Percentiles rank a stretch among this genome's conserved stretches.
Evolutionary conservation across 2,113 vertebrate genomes (phyloP).

Genomic region (Eclectus roratus): DNA sequence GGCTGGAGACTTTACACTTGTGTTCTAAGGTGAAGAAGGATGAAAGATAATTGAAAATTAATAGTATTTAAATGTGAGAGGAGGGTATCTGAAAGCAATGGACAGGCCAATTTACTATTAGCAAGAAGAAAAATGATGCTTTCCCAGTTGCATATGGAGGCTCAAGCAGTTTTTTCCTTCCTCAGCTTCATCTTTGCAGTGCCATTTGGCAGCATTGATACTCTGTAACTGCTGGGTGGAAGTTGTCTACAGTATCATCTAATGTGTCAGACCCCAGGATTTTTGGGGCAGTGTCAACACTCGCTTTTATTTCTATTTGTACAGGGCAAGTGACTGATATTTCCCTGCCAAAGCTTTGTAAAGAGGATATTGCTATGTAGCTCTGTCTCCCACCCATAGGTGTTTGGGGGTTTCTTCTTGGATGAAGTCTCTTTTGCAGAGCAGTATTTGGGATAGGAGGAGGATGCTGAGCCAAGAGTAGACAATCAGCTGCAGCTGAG

Average conservation of each 20-base stretch:
- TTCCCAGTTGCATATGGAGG: slow-evolving; percentile 1
- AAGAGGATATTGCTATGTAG: slow-evolving; percentile 66
- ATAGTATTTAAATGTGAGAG: slow-evolving; percentile 60
- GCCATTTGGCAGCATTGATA: slow-evolving; percentile 38
- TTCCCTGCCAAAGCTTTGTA: slow-evolving; percentile 65
- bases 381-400: slow-evolving; percentile 61
- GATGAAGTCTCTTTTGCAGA: slow-evolving; percentile 9
- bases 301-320: slow-evolving; percentile 67
- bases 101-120: slow-evolving; percentile 41
- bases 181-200: slow-evolving; percentile 24
- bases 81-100: slow-evolving; percentile 37
- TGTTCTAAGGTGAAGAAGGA: slow-evolving; percentile 70
- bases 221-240: slow-evolving; percentile 54
- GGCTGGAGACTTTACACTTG: slow-evolving; percentile 67
- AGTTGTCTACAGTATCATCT: slow-evolving; percentile 64
- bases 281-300: slow-evolving; percentile 64
- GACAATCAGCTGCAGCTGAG: slow-evolving; percentile 42
- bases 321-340: slow-evolving; percentile 47
- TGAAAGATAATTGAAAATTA: slow-evolving; percentile 68
- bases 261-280: slow-evolving; percentile 68
- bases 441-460: slow-evolving; percentile 18
- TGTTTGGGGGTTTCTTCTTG: slow-evolving; percentile 70
- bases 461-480: background rate
- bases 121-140: slow-evolving; percentile 49
- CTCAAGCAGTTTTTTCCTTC: slow-evolving; percentile 19